Percentiles rank a stretch among this genome's conserved stretches.
Evolutionary conservation across 2,888 invertebrate genomes (phyloP).

Genomic region (Protula sp.): DNA sequence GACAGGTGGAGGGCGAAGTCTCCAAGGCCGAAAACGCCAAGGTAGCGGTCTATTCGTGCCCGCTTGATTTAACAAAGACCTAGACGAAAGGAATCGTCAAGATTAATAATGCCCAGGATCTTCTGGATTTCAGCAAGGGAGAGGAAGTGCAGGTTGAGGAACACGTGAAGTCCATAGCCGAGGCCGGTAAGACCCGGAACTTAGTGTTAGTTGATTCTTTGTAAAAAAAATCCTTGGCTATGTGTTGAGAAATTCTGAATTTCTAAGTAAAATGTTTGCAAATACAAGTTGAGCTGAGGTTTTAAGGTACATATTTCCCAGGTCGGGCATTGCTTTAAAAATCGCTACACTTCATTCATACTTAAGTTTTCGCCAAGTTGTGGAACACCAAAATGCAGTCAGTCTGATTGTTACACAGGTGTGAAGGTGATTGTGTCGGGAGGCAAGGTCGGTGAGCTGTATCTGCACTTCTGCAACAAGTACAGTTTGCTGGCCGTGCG

Average conservation of each 20-base stretch:
- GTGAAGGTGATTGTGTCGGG: conserved; percentile 84
- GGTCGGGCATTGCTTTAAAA: no score
- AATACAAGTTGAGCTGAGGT: no score
- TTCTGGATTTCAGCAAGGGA: conserved; percentile 87
- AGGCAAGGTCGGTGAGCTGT: conserved; percentile 98
- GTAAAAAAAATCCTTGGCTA: no score
- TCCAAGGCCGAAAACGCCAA: conserved; percentile 74
- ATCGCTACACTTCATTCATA: no score
- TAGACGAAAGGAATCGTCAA: conserved; percentile 88
- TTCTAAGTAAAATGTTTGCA: no score
- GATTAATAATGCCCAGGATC: conserved; percentile 91
- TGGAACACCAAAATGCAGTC: no score
- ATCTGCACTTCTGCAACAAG: conserved; percentile 93
- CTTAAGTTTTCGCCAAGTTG: no score
- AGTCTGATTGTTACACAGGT: no score
- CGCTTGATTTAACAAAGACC: conserved; percentile 91
- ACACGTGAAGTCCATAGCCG: background rate
- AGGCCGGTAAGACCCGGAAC: no score
- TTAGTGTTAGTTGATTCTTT: no score
- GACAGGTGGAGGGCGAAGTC: conserved; percentile 88
- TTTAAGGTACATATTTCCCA: no score
- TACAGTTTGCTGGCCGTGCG: conserved; percentile 92
- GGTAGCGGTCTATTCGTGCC: conserved; percentile 89
- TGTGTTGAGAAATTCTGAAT: no score
- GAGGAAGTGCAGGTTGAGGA: conserved; percentile 86